Evolutionary conservation across 2,113 vertebrate species (phyloP), one percentile per base, ranked within the genome.

Genomic region (Clarias batrachus): DNA sequence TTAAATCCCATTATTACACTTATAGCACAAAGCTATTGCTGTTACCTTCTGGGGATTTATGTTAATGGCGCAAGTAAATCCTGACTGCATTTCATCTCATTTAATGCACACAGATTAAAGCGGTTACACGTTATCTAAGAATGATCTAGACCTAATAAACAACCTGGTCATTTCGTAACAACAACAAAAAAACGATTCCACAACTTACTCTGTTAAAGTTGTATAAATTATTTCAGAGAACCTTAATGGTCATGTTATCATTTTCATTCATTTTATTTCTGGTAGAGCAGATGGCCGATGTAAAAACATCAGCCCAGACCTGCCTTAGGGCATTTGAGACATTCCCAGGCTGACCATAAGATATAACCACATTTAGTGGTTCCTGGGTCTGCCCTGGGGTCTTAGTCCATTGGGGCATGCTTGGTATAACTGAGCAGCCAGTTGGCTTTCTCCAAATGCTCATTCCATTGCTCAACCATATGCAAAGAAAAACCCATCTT

Each of bases 41-140:
- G 27, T 79, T 79, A 79, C 17, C 84, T 85, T 68, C 62, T 68
- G 74, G 60, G 33, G n/a, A 25, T 70, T 59, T 60, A 60, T 81
- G 63, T 41, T 86, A 56, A 79, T 78, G 17, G 56, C 14, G 16
- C 68, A 41, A 77, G 37, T 41, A 85, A 63, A 85, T 54, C 59
- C 19, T 66, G 16, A 73, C 27, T 68, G 71, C 23, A 48, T 84
- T 85, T 85, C 19, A 9, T 85, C 60, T 63, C 71, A 77, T 57
- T 74, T 41, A 52, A 17, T 16, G 3, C 17, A 17, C 57, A n/a
- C 33, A 27, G 25, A 52, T 16, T 78, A 17, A 16, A 30, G 63
- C 41, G 19, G 52, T 85, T 70, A 30, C 52, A 82, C 3, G 10
- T 37, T 84, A 27, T 79, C 12, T 10, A 19, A 79, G 12, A 17